phyloP scores from a whole-genome alignment of 2,888 invertebrate genomes.

The Meloe dianella region DNA sequence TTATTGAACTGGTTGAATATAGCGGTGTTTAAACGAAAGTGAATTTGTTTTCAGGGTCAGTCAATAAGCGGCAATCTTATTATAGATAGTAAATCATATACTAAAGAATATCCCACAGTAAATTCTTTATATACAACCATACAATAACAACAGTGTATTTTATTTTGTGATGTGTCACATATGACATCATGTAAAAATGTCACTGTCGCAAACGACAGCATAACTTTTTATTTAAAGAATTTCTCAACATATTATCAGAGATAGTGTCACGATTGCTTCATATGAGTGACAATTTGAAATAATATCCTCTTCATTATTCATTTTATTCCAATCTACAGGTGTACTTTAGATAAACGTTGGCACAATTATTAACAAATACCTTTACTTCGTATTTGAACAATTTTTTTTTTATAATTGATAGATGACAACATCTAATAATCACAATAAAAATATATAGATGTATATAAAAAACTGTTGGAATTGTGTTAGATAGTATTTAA shows the following conservation, averaged over 20 bases:
- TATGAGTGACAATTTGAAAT: conserved; percentile 31
- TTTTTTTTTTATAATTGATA: not conserved
- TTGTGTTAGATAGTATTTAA: not conserved
- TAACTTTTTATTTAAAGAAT: conserved; percentile 36
- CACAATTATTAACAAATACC: conserved; percentile 6
- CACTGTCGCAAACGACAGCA: conserved; percentile 44
- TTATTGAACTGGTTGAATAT: not conserved
- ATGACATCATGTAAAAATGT: conserved; percentile 48
- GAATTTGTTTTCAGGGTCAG: conserved; percentile 45
- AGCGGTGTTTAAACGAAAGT: conserved; percentile 22
- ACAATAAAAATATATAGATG: not conserved
- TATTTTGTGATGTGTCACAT: conserved; percentile 51
- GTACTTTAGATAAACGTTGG: conserved; percentile 10
- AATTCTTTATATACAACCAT: conserved; percentile 46
- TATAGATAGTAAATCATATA: conserved; percentile 45
- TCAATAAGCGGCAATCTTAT: conserved; percentile 42
- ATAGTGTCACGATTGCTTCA: conserved; percentile 31
- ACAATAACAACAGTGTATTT: conserved; percentile 51
- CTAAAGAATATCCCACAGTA: conserved; percentile 42
- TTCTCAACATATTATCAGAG: conserved; percentile 28
- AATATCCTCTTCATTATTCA: conserved; percentile 21
- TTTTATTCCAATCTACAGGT: conserved; percentile 14
- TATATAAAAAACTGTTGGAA: not conserved
- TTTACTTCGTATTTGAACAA: not conserved
- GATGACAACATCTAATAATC: not conserved